Conservation (phyloP, 2,797 vertebrate species). For the Staurois parvus region DNA sequence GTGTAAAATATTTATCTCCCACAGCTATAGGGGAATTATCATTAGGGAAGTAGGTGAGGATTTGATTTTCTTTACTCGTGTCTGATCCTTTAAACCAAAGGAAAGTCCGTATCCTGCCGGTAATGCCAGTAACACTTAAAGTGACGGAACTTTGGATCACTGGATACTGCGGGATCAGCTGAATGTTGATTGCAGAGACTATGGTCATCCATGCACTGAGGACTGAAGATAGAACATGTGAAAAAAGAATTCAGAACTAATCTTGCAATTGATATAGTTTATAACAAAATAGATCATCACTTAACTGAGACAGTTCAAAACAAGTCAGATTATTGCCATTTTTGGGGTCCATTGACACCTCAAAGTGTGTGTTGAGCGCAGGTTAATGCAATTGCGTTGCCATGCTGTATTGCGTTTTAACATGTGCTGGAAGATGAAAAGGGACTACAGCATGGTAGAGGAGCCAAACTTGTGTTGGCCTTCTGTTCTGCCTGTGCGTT, state of each 20-base stretch:
- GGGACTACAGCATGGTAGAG: too few relatives aligned
- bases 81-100: constrained; percentile 41
- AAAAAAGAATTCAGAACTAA: not conserved
- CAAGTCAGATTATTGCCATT: too few relatives aligned
- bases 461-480: too few relatives aligned
- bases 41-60: not conserved
- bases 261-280: too few relatives aligned
- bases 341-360: too few relatives aligned
- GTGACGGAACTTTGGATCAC: constrained; percentile 17
- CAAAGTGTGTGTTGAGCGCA: too few relatives aligned
- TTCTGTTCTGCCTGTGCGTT: too few relatives aligned
- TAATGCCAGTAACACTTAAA: constrained; percentile 32
- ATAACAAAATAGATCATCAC: too few relatives aligned
- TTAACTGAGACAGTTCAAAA: too few relatives aligned
- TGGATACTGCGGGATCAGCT: constrained; percentile 29
- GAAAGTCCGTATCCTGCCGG: not conserved
- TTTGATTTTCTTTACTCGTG: not conserved
- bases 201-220: constrained; percentile 13
- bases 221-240: constrained; percentile 20
- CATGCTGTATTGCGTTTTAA: too few relatives aligned
- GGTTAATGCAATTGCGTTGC: too few relatives aligned
- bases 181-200: constrained; percentile 24
- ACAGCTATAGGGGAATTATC: not conserved
- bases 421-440: too few relatives aligned
- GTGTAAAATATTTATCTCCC: not conserved